phyloP scores from a whole-genome alignment of 2,888 invertebrate genomes.

The Myopa testacea region DNA sequence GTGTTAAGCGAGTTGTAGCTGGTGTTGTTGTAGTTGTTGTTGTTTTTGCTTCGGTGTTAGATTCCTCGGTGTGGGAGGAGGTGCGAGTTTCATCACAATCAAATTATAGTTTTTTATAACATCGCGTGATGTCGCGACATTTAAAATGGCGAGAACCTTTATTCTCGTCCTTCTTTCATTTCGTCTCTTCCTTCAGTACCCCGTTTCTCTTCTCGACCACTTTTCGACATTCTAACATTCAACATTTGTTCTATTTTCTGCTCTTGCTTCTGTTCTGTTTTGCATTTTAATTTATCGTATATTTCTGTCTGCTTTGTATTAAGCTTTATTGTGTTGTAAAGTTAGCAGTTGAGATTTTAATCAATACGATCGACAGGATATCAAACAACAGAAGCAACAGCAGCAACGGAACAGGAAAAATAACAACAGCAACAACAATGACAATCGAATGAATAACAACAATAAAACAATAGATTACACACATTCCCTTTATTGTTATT shows the following conservation, averaged over 20 bases:
- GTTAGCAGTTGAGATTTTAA: conserved; percentile 38
- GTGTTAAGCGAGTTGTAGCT: too few relatives aligned
- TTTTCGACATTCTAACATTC: neutral
- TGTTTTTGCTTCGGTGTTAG: neutral
- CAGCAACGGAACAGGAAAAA: neutral
- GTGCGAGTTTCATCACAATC: neutral
- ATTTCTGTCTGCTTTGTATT: conserved; percentile 1
- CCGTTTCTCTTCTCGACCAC: neutral
- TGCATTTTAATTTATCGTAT: neutral
- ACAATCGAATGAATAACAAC: conserved; percentile 22
- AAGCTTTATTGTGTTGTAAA: conserved; percentile 27
- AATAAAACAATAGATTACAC: conserved; percentile 35
- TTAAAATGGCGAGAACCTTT: neutral
- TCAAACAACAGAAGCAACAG: neutral
- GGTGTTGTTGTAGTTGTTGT: neutral
- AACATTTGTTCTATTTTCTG: neutral
- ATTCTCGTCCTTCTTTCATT: neutral
- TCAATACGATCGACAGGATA: conserved; percentile 18
- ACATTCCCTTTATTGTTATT: conserved; percentile 19
- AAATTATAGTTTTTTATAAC: neutral
- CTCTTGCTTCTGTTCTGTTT: conserved; percentile 23
- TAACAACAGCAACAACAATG: conserved; percentile 8
- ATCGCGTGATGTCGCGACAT: conserved; percentile 19
- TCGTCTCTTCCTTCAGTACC: neutral
- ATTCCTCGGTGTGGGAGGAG: neutral